Conservation (phyloP, 2,888 invertebrate genomes). For the Drosophila picticornis region DNA sequence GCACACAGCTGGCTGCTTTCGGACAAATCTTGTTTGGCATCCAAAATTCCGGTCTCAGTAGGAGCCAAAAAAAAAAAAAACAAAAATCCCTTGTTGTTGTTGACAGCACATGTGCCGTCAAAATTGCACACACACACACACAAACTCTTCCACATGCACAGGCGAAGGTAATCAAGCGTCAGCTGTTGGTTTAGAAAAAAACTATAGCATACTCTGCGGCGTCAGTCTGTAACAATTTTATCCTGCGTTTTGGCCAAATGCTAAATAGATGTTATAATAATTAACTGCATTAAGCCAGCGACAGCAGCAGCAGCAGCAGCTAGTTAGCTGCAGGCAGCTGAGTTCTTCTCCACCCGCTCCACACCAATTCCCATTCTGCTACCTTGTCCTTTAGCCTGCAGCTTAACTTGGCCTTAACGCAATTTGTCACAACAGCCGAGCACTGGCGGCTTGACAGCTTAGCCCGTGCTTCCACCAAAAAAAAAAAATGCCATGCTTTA, state of each 20-base stretch:
- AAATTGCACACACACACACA: conserved; percentile 46
- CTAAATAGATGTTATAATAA: conserved; percentile 72
- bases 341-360: conserved; percentile 2
- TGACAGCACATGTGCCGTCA: conserved; percentile 64
- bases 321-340: conserved; percentile 26
- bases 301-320: conserved; percentile 17
- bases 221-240: conserved; percentile 34
- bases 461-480: conserved; percentile 21
- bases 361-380: not conserved
- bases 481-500: conserved; percentile 23
- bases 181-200: conserved; percentile 52
- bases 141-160: conserved; percentile 1
- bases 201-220: conserved; percentile 45
- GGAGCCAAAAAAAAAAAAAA: conserved; percentile 52
- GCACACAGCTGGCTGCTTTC: conserved; percentile 30
- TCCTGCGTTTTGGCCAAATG: conserved; percentile 38
- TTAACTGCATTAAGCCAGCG: conserved; percentile 68
- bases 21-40: conserved; percentile 42
- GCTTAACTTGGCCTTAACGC: conserved; percentile 76
- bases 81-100: conserved; percentile 25
- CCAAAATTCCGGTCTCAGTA: conserved; percentile 25
- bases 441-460: conserved; percentile 37
- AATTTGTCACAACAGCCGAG: conserved; percentile 69
- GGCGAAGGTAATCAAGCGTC: conserved; percentile 65
- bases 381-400: conserved; percentile 47